Percentiles rank a stretch among this genome's conserved stretches.
Evolutionary conservation across 2,888 invertebrate genomes (phyloP).

Genomic region (Resseliella maxima): DNA sequence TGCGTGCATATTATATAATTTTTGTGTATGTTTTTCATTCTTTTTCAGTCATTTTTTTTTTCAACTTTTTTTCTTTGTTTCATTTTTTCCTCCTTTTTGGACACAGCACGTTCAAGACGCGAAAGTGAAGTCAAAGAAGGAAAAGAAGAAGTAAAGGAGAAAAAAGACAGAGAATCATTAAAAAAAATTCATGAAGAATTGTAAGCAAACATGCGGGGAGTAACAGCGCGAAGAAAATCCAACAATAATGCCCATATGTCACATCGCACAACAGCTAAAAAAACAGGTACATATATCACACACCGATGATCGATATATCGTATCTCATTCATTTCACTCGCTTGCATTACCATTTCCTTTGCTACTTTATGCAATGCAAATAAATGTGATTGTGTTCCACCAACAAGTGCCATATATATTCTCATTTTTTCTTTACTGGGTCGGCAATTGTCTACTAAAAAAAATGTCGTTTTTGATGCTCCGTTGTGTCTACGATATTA

Average conservation of each 20-base stretch:
- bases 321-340: not conserved
- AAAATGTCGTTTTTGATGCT: no score
- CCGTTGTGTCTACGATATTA: no score
- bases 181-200: not conserved
- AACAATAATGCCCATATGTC: constrained; percentile 8
- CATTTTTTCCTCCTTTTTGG: no score
- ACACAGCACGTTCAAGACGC: no score
- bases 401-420: not conserved
- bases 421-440: not conserved
- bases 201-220: not conserved
- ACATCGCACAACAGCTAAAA: not conserved
- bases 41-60: no score
- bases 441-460: not conserved
- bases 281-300: constrained; percentile 7
- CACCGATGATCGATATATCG: not conserved
- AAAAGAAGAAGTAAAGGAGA: not conserved
- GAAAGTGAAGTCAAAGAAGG: not conserved
- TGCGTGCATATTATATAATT: constrained; percentile 20
- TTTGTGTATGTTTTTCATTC: not conserved
- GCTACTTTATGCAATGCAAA: constrained; percentile 10
- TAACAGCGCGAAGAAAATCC: not conserved
- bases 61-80: no score
- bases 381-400: not conserved
- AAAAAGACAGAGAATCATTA: not conserved
- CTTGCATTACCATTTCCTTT: not conserved